Percentiles rank a stretch among this genome's conserved stretches.
Conservation (phyloP, 37 sponge, comb jelly and placozoan species). For the Eunapius fragilis region DNA sequence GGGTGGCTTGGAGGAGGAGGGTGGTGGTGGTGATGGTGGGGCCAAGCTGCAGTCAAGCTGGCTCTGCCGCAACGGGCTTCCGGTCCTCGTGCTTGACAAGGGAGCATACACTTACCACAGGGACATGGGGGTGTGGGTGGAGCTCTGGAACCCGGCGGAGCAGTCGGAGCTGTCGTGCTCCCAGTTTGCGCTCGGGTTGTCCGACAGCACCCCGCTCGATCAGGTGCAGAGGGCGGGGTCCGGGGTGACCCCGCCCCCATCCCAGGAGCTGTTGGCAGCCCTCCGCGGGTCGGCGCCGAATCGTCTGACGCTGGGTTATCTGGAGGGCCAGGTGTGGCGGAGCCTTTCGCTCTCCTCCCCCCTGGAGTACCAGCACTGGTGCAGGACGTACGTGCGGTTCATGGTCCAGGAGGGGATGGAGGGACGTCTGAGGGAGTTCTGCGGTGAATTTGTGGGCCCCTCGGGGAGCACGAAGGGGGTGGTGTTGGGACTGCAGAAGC, state of each 20-base stretch:
- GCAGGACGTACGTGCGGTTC: conserved; percentile 54
- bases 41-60: not conserved
- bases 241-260: not conserved
- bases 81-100: conserved; percentile 18
- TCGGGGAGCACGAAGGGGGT: conserved; percentile 18
- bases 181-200: not conserved
- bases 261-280: conserved; percentile 6
- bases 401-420: conserved; percentile 61
- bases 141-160: conserved; percentile 26
- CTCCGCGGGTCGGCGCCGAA: not conserved
- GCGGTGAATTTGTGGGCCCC: conserved; percentile 29
- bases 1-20: too few species aligned
- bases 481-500: conserved; percentile 49
- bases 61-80: conserved; percentile 48
- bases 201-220: conserved; percentile 20
- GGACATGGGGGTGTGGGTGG: conserved; percentile 63
- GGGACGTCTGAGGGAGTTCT: conserved; percentile 61
- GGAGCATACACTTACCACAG: conserved; percentile 25
- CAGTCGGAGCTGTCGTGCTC: not conserved
- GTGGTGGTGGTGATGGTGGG: not conserved
- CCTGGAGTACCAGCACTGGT: conserved; percentile 76
- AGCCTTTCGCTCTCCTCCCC: conserved; percentile 42
- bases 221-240: conserved; percentile 8
- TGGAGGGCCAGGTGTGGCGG: conserved; percentile 69
- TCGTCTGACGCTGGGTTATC: conserved; percentile 1